Conservation (phyloP, 2,113 vertebrate species). For the Lynx canadensis region DNA sequence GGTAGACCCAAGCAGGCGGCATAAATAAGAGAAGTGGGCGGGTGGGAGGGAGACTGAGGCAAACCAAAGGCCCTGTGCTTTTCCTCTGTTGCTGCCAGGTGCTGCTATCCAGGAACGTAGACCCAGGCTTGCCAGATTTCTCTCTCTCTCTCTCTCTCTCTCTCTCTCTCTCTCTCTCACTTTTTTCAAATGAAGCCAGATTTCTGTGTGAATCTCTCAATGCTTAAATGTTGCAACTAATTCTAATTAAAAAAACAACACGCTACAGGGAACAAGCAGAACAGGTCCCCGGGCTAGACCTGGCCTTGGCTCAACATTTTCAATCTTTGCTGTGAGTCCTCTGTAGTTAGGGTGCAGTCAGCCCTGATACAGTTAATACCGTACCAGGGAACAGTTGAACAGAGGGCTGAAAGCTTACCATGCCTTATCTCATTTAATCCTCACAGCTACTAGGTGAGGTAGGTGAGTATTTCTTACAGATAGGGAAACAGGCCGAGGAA, state of each 20-base stretch:
- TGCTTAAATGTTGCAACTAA: not conserved
- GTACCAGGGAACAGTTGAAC: not conserved
- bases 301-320: not conserved
- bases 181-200: not conserved
- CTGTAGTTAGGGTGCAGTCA: not conserved
- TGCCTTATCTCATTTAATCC: not conserved
- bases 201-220: not conserved
- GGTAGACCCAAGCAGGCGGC: not conserved
- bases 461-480: not conserved
- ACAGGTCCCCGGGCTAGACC: not conserved
- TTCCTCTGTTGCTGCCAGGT: not conserved
- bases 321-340: not conserved
- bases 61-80: not conserved
- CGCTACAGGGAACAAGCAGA: not conserved
- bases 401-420: not conserved
- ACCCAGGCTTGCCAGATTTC: not conserved
- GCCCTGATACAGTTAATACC: not conserved
- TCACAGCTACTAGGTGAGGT: not conserved
- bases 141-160: not conserved
- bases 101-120: not conserved
- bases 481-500: not conserved
- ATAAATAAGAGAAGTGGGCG: not conserved
- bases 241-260: constrained; percentile 1
- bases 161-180: not conserved
- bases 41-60: not conserved